Conservation (phyloP, 2,888 invertebrate genomes). For the Philereme transversata region DNA sequence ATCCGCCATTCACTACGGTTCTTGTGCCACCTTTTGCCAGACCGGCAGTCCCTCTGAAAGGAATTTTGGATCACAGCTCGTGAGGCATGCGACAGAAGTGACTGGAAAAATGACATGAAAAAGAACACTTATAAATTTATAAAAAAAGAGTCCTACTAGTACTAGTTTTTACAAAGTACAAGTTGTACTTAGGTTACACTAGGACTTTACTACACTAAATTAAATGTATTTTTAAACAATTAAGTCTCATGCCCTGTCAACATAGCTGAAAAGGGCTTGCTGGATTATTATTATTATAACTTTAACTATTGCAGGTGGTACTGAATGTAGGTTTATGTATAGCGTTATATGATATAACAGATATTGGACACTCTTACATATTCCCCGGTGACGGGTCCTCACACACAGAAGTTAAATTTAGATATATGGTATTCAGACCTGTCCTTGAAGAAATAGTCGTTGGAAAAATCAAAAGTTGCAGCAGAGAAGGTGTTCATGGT, state of each 20-base stretch:
- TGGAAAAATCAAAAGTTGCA: slow-evolving; percentile 96
- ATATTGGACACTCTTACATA: slow-evolving; percentile 95
- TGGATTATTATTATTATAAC: too few species aligned
- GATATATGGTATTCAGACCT: slow-evolving; percentile 97
- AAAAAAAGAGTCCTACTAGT: too few species aligned
- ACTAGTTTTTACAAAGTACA: too few species aligned
- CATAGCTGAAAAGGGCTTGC: too few species aligned
- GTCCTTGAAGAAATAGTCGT: slow-evolving; percentile 96
- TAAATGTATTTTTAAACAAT: not conserved
- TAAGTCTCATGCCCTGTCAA: not conserved
- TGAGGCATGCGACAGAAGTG: too few species aligned
- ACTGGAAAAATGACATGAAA: too few species aligned
- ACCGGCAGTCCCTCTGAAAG: too few species aligned
- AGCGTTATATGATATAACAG: slow-evolving; percentile 94
- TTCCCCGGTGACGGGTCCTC: slow-evolving; percentile 98
- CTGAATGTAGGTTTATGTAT: slow-evolving; percentile 97
- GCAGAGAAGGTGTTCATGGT: slow-evolving; percentile 96
- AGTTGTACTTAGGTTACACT: too few species aligned
- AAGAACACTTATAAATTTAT: too few species aligned
- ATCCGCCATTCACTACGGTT: too few species aligned
- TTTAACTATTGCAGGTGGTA: slow-evolving; percentile 88
- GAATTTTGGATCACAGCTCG: too few species aligned
- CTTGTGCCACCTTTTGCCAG: too few species aligned
- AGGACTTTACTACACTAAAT: not conserved
- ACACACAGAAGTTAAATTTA: slow-evolving; percentile 96